Conservation (phyloP, 2,797 vertebrate species). For the Diplodus sargus region DNA sequence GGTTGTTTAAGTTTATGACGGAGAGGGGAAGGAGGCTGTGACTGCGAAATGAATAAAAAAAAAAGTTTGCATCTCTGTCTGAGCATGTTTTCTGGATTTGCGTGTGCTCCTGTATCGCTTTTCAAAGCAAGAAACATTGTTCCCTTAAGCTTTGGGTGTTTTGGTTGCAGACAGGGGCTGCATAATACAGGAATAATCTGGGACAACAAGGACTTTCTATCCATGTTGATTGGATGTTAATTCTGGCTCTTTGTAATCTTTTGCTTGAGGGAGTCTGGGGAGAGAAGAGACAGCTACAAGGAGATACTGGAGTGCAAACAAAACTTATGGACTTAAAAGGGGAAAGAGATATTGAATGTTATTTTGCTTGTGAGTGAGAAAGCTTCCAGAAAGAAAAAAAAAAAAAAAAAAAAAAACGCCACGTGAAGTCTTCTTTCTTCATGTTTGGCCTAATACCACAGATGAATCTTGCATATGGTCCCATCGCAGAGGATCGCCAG, state of each 20-base stretch:
- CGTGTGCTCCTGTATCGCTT: neutral
- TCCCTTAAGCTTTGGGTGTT: slow-evolving; percentile 31
- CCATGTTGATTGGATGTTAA: slow-evolving; percentile 42
- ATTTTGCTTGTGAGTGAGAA: slow-evolving; percentile 15
- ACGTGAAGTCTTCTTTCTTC: neutral
- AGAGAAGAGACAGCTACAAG: slow-evolving; percentile 20
- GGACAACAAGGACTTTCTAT: slow-evolving; percentile 36
- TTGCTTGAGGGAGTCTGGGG: slow-evolving; percentile 13
- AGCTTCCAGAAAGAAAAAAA: neutral
- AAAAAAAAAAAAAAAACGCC: neutral
- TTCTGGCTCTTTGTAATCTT: slow-evolving; percentile 47
- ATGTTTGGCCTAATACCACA: slow-evolving; percentile 22
- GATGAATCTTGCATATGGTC: neutral
- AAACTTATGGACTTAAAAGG: slow-evolving; percentile 9
- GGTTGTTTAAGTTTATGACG: slow-evolving; percentile 4
- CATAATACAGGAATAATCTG: slow-evolving; percentile 44
- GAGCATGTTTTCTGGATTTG: slow-evolving; percentile 17
- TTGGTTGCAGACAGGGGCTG: slow-evolving; percentile 16
- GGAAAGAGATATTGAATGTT: neutral
- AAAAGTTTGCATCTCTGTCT: slow-evolving; percentile 1
- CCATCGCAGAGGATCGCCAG: slow-evolving; percentile 1
- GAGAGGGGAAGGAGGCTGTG: neutral
- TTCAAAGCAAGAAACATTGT: slow-evolving; percentile 25
- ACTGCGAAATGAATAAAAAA: neutral
- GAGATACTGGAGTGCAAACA: slow-evolving; percentile 24